Evolutionary conservation across 2,113 vertebrate genomes (phyloP).

Genomic region (Pituophis catenifer): DNA sequence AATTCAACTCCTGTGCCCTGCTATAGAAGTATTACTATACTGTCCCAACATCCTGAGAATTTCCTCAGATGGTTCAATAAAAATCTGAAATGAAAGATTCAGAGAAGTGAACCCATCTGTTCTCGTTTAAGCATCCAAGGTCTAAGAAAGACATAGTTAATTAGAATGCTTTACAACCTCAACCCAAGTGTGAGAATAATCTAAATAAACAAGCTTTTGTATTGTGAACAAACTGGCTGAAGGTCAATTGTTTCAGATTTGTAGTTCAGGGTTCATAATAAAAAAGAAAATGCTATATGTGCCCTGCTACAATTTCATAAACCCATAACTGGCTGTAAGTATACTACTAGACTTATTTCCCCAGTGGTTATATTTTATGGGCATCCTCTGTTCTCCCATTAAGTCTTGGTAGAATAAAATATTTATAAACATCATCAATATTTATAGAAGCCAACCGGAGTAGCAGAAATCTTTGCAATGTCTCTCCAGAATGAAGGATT

Average conservation of each 20-base stretch:
- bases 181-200: slow-evolving; percentile 1
- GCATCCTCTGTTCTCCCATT: slow-evolving; percentile 25
- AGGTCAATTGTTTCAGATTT: slow-evolving; percentile 24
- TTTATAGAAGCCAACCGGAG: slow-evolving; percentile 17
- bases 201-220: background rate
- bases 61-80: background rate
- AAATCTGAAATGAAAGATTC: slow-evolving; percentile 5
- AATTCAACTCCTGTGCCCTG: background rate
- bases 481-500: background rate
- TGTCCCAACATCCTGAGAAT: background rate
- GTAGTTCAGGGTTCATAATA: background rate
- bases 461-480: background rate
- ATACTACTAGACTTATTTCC: slow-evolving; percentile 21
- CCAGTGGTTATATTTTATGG: slow-evolving; percentile 18
- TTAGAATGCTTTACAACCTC: slow-evolving; percentile 14
- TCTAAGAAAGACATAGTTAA: slow-evolving; percentile 8
- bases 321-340: slow-evolving; percentile 24
- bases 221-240: background rate
- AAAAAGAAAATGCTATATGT: background rate
- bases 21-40: background rate
- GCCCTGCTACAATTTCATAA: background rate
- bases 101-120: slow-evolving; percentile 4
- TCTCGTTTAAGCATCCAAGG: slow-evolving; percentile 7
- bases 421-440: slow-evolving; percentile 34
- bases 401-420: slow-evolving; percentile 21